Base-by-base conservation (phyloP, 2,888 invertebrate species). In the Lasioglossum calceatum region DNA sequence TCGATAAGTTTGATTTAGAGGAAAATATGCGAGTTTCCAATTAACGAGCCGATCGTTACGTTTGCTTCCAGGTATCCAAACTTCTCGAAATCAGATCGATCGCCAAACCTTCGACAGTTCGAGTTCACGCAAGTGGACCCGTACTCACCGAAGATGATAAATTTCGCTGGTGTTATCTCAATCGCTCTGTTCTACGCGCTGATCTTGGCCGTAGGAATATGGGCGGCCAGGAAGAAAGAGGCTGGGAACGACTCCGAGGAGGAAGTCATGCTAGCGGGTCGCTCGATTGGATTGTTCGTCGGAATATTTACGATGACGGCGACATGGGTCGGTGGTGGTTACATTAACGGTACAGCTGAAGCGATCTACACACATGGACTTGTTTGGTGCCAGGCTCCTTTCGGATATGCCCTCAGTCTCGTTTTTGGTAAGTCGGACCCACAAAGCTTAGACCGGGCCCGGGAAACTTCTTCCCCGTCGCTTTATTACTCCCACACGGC, bases 301-400 rank as follows among this genome's bases (percentile, higher is more conserved):
- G 99, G 99, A 75, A 98, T 99, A 93, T 99, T 99, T 94, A 99
- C 99, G 50, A 99, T 99, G 99, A 99, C 99, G 94, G 99, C 99
- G 74, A 99, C 99, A 27, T 99, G 99, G 99, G 99, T 99, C 79
- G 99, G 99, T 87, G 99, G 99, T 71, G 99, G 99, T 77, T 99
- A 99, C 96, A 99, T 99, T 95, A 99, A 99, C 95, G 99, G 99
- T 88, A 99, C 99, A 32, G 99, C 99, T 44, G 99, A 99, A 96
- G 98, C 98, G 74, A 98, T 99, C 93, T 99, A 98, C 96, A 98
- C 98, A 67, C 97, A 97, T 86, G 99, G 99, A 1, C 96, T 99
- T 93, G 97, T 99, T 71, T 99, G 99, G 99, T 99, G 99, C 95
- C 99, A 99, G 96, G 99, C 99, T 79, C 99, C 99, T n/a, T 98